Conservation (phyloP, 2,113 vertebrate genomes). For the Cyphomyrus discorhynchus region DNA sequence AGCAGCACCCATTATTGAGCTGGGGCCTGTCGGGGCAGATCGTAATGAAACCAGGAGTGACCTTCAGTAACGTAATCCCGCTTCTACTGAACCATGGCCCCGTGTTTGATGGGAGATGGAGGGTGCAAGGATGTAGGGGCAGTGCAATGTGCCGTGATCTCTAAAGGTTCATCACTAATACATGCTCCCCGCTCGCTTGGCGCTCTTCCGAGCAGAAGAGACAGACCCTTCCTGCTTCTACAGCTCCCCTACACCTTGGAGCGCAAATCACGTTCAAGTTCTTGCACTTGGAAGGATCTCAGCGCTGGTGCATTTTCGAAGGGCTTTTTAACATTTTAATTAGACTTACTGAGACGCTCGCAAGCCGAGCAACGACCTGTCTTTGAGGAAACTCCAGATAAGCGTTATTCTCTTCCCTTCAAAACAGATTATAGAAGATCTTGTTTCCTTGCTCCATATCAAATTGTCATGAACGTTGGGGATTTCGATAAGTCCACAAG, state of each 20-base stretch:
- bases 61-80: not conserved
- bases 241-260: not conserved
- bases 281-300: not conserved
- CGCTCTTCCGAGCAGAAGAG: not conserved
- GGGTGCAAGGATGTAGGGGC: not conserved
- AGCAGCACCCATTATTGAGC: not conserved
- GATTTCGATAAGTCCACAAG: not conserved
- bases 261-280: not conserved
- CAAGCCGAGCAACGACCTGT: slow-evolving; percentile 33
- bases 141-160: not conserved
- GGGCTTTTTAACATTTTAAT: not conserved
- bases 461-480: not conserved
- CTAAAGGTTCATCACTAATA: not conserved
- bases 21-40: not conserved
- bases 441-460: not conserved
- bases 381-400: slow-evolving; percentile 31
- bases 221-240: not conserved
- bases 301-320: not conserved
- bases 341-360: slow-evolving; percentile 28
- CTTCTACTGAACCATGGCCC: not conserved
- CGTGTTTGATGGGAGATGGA: not conserved
- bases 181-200: not conserved
- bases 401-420: slow-evolving; percentile 20
- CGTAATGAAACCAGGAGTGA: not conserved
- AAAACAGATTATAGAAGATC: not conserved